Conservation (phyloP, 2,888 invertebrate species). For the Cheiracanthium punctorium region DNA sequence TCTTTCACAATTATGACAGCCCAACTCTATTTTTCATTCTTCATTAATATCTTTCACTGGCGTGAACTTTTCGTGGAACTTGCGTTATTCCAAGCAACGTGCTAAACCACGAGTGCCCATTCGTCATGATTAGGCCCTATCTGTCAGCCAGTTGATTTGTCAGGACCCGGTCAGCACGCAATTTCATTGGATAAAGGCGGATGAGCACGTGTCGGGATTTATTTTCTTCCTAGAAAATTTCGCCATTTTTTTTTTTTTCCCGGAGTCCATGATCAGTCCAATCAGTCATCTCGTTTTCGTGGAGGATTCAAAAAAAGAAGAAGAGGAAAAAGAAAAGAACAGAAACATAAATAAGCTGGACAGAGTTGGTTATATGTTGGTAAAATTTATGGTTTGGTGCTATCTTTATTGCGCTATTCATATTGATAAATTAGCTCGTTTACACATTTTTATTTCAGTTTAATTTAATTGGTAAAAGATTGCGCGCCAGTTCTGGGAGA, state of each 20-base stretch:
- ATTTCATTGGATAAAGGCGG: conserved; percentile 31
- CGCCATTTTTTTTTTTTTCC: conserved; percentile 24
- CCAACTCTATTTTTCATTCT: conserved; percentile 36
- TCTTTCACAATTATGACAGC: conserved; percentile 37
- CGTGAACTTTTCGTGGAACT: conserved; percentile 27
- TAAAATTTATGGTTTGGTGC: background rate
- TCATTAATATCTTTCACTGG: conserved; percentile 42
- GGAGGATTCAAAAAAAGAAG: background rate
- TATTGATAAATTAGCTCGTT: background rate
- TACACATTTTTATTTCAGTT: conserved; percentile 4
- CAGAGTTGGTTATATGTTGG: background rate
- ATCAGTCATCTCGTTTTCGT: conserved; percentile 31
- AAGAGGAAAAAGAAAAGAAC: background rate
- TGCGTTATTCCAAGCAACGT: conserved; percentile 13
- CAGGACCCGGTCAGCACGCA: conserved; percentile 44
- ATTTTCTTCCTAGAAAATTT: conserved; percentile 46
- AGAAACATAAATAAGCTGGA: background rate
- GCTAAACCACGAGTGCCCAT: conserved; percentile 38
- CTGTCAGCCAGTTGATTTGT: conserved; percentile 60
- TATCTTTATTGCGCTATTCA: conserved; percentile 1
- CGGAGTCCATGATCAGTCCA: conserved; percentile 17
- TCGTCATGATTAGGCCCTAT: conserved; percentile 52
- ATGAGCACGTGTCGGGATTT: conserved; percentile 45
- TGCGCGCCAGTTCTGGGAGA: background rate
- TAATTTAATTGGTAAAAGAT: conserved; percentile 9